These are phyloP conservation scores for Intellagama lesueurii DNA, from an alignment of 2,797 vertebrate species.

Conservation along the genomic window DNA sequence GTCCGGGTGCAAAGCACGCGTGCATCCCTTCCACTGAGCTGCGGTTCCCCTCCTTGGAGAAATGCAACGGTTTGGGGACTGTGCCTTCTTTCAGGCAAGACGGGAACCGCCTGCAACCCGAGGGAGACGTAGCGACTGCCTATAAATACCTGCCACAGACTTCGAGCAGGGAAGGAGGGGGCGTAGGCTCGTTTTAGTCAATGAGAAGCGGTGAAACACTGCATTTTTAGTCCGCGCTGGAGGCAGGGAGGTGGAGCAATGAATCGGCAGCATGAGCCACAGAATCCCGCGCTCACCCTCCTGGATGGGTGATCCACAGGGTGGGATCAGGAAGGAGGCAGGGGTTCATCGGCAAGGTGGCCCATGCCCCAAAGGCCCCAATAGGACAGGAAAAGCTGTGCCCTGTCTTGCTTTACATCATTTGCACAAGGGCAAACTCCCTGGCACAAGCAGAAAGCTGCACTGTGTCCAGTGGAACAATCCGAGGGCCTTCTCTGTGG, in stretches of 20 bases:
- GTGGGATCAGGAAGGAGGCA: background rate
- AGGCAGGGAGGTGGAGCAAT: constrained; percentile 48
- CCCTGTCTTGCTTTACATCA: too few relatives aligned
- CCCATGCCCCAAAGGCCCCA: too few relatives aligned
- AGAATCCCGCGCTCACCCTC: background rate
- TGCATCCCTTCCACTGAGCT: background rate
- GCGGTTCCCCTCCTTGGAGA: background rate
- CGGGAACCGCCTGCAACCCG: constrained; percentile 31
- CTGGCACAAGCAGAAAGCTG: too few relatives aligned
- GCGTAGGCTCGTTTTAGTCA: constrained; percentile 65
- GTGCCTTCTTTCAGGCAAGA: background rate
- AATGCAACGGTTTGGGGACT: background rate
- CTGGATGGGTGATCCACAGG: background rate
- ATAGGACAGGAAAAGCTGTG: too few relatives aligned
- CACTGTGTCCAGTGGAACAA: too few relatives aligned
- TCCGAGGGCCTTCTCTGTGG: too few relatives aligned
- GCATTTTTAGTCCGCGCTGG: constrained; percentile 70
- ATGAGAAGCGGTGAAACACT: constrained; percentile 71
- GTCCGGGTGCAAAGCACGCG: background rate
- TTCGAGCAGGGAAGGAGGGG: constrained; percentile 72
- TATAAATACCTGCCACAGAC: constrained; percentile 73
- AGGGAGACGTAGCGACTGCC: constrained; percentile 53
- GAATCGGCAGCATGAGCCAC: constrained; percentile 31
- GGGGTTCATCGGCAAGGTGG: background rate
- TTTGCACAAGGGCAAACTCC: too few relatives aligned